Evolutionary conservation across 2,797 vertebrate genomes (phyloP).

Genomic region (Myotis vivesi): DNA sequence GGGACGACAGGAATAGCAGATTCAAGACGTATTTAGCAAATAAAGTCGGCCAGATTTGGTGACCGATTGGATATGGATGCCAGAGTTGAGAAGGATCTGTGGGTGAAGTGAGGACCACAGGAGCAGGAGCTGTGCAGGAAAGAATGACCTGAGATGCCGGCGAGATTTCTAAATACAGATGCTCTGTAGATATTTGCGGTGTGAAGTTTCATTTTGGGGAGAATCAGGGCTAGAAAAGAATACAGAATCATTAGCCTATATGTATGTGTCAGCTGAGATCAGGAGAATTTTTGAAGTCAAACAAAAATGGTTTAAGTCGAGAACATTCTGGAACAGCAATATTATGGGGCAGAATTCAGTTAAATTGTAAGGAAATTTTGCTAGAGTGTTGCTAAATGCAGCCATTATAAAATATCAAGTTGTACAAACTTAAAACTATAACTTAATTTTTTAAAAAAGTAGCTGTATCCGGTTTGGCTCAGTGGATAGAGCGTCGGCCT

Average conservation of each 20-base stretch:
- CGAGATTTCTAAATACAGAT: background rate
- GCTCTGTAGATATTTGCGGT: background rate
- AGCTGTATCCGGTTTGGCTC: too few relatives aligned
- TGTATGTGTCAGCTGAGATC: background rate
- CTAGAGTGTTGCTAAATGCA: background rate
- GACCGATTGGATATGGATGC: background rate
- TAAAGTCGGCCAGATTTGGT: background rate
- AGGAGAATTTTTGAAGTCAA: background rate
- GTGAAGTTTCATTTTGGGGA: background rate
- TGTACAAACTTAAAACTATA: background rate
- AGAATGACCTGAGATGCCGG: background rate
- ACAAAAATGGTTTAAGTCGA: background rate
- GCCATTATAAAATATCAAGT: background rate
- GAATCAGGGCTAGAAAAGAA: background rate
- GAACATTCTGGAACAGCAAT: background rate
- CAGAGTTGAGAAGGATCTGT: background rate
- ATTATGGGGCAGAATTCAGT: background rate
- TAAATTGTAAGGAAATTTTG: background rate
- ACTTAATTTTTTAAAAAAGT: background rate
- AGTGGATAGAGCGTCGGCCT: too few relatives aligned
- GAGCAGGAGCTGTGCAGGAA: background rate
- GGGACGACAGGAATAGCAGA: background rate
- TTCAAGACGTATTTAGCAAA: background rate
- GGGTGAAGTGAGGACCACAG: background rate
- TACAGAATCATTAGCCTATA: background rate